Evolutionary conservation across 2,113 vertebrate species (phyloP).

Genomic region (Plecotus auritus): DNA sequence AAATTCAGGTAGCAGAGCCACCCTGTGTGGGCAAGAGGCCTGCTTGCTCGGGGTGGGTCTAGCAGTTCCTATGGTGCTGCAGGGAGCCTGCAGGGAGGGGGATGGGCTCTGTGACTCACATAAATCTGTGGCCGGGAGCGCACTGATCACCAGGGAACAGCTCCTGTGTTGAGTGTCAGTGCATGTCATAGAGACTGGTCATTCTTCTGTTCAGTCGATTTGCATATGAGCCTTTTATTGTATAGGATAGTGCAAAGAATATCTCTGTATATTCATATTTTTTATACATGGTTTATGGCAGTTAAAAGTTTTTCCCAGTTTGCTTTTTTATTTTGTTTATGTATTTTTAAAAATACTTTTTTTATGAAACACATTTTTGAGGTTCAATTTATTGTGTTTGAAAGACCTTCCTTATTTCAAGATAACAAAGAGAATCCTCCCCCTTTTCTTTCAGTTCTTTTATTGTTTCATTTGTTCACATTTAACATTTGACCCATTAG

Average conservation of each 20-base stretch:
- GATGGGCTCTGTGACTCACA: too few relatives aligned
- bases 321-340: background rate
- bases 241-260: background rate
- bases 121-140: too few relatives aligned
- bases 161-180: too few relatives aligned
- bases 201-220: too few relatives aligned
- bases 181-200: too few relatives aligned
- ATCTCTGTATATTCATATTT: background rate
- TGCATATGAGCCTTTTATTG: too few relatives aligned
- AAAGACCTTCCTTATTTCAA: background rate
- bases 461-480: background rate
- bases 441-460: background rate
- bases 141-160: too few relatives aligned
- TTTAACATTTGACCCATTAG: background rate
- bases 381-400: background rate
- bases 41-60: too few relatives aligned
- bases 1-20: too few relatives aligned
- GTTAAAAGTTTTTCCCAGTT: background rate
- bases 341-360: background rate
- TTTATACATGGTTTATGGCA: background rate
- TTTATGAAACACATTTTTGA: background rate
- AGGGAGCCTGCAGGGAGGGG: too few relatives aligned
- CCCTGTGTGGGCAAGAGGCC: too few relatives aligned
- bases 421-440: background rate
- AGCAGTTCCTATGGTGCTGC: too few relatives aligned